Conservation (phyloP, 92 coral and sea anemone species). For the Palythoa caribaeorum region DNA sequence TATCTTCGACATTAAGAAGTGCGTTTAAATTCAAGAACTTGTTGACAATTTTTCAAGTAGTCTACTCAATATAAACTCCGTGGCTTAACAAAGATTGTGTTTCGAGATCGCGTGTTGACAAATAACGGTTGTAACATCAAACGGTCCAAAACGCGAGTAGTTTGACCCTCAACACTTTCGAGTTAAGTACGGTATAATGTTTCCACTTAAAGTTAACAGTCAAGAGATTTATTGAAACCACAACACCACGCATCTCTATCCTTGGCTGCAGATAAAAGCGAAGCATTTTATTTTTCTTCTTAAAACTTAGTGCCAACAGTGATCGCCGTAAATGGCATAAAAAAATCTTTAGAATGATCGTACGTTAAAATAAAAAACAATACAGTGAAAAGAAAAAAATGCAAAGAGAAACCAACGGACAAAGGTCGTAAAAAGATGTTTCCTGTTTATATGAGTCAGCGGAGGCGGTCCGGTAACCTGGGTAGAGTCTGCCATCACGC, state of each 20-base stretch:
- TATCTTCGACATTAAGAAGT: background rate
- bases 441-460: conserved; percentile 37
- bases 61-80: background rate
- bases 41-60: conserved; percentile 18
- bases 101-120: background rate
- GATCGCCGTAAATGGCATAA: background rate
- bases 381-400: conserved; percentile 11
- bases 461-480: background rate
- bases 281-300: background rate
- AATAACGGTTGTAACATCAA: background rate
- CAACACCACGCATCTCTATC: conserved; percentile 21
- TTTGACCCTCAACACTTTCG: background rate
- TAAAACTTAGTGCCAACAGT: background rate
- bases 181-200: conserved; percentile 3
- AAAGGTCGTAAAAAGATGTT: conserved; percentile 26
- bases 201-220: conserved; percentile 7
- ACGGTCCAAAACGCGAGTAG: background rate
- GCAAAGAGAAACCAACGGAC: conserved; percentile 13
- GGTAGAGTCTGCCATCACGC: conserved; percentile 20
- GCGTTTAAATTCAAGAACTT: background rate
- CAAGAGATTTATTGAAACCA: background rate
- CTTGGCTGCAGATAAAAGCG: background rate
- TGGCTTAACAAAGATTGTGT: background rate
- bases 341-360: background rate
- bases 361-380: background rate